A percentile compares a stretch with the other conserved stretches of the same genome.
These are phyloP conservation scores for Eupithecia abbreviata DNA, from an alignment of 2,888 invertebrate species.

Conservation along the genomic window DNA sequence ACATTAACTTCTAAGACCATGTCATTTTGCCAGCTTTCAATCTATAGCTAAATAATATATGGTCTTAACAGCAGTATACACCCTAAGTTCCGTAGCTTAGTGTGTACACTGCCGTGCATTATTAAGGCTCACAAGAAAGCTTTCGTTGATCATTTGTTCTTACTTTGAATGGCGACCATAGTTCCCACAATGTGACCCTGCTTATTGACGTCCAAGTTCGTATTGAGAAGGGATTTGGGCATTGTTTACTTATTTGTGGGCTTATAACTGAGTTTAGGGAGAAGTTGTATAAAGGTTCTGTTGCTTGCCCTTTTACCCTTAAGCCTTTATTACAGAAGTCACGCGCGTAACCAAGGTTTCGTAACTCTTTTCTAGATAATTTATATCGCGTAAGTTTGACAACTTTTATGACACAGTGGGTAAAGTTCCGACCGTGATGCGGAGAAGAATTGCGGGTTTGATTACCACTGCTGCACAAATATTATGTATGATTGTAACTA, in stretches of 20 bases:
- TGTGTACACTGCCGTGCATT: conserved; percentile 32
- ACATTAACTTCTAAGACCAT: not conserved
- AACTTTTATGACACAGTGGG: not conserved
- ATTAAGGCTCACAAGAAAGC: conserved; percentile 41
- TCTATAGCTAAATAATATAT: no score
- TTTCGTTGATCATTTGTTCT: conserved; percentile 36
- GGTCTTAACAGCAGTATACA: no score
- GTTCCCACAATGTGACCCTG: conserved; percentile 24
- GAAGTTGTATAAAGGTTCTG: conserved; percentile 29
- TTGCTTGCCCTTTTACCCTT: conserved; percentile 37
- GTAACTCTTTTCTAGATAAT: not conserved
- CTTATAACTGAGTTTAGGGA: conserved; percentile 13
- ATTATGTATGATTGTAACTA: no score
- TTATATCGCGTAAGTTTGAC: not conserved
- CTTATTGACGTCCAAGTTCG: conserved; percentile 17
- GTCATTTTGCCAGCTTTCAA: not conserved
- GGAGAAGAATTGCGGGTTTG: no score
- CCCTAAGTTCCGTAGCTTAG: not conserved
- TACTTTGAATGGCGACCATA: conserved; percentile 41
- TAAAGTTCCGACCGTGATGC: not conserved
- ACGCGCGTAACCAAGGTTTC: not conserved
- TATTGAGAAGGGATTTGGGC: conserved; percentile 13
- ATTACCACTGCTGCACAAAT: no score
- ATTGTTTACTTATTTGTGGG: conserved; percentile 9
- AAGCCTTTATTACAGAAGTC: conserved; percentile 22